phyloP scores from a whole-genome alignment of 2,888 invertebrate genomes.

The Oxycera nigricornis region DNA sequence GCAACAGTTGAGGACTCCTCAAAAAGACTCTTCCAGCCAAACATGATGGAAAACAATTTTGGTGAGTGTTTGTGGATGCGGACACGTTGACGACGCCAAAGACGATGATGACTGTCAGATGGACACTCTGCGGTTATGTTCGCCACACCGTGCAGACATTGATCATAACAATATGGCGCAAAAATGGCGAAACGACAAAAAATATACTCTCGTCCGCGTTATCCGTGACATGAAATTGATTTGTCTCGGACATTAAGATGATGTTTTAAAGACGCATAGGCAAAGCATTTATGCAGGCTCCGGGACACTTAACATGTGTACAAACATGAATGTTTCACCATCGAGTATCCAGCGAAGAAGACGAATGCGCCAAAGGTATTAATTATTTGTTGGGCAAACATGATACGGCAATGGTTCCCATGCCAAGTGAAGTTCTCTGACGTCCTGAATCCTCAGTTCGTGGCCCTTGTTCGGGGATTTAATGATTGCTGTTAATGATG shows the following conservation, averaged over 20 bases:
- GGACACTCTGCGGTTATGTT: not conserved
- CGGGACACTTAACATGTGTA: no score
- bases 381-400: conserved; percentile 18
- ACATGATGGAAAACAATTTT: not conserved
- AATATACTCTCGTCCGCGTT: conserved; percentile 1
- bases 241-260: conserved; percentile 32
- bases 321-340: no score
- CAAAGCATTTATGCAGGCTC: not conserved
- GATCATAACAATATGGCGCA: not conserved
- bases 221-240: conserved; percentile 31
- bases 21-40: not conserved
- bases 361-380: not conserved
- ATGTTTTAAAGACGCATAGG: not conserved
- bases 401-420: not conserved
- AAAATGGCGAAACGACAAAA: not conserved
- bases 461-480: not conserved
- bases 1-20: not conserved
- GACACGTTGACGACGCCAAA: not conserved
- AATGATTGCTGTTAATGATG: not conserved
- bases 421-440: not conserved
- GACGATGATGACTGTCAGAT: not conserved
- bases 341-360: not conserved
- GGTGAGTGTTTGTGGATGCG: conserved; percentile 2
- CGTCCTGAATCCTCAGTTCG: not conserved
- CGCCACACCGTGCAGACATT: not conserved